These are phyloP conservation scores for Pelagia noctiluca DNA, from an alignment of 30 jellyfish, hydroid and myxozoan species.

Conservation along the genomic window DNA sequence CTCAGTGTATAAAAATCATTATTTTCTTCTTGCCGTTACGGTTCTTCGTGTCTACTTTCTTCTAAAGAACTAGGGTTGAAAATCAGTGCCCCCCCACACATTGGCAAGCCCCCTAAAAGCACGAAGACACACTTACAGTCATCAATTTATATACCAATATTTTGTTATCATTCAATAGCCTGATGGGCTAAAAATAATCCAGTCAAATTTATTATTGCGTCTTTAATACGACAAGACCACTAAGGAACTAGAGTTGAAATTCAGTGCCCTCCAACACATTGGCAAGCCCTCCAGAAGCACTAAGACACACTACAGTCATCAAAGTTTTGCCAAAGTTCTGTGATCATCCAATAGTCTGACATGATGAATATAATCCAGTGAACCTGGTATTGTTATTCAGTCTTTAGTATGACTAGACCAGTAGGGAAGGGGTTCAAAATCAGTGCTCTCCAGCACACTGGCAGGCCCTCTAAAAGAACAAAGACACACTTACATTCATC, in stretches of 20 bases:
- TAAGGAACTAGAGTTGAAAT: background rate
- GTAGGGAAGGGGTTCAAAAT: background rate
- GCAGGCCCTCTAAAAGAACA: background rate
- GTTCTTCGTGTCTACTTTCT: too few species aligned
- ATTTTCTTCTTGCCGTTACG: background rate
- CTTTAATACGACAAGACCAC: background rate
- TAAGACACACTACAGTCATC: constrained; percentile 59
- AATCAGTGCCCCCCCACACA: background rate
- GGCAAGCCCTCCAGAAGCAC: background rate
- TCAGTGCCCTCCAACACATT: background rate
- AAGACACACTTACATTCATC: constrained; percentile 54
- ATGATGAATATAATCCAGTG: background rate
- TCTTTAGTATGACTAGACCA: background rate
- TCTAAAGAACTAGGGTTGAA: too few species aligned
- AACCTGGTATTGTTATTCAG: background rate
- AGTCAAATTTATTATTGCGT: too few species aligned
- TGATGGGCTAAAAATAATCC: too few species aligned
- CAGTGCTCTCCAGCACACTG: background rate
- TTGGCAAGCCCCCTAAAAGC: background rate
- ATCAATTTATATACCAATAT: constrained; percentile 79
- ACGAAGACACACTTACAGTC: constrained; percentile 50
- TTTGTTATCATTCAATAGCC: too few species aligned
- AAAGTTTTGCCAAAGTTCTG: constrained; percentile 80
- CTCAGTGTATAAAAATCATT: background rate
- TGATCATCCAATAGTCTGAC: background rate